Evolutionary conservation across 2,113 vertebrate genomes (phyloP), one percentile per base, ranked within the genome.

Genomic region (Aspiorhynchus laticeps): DNA sequence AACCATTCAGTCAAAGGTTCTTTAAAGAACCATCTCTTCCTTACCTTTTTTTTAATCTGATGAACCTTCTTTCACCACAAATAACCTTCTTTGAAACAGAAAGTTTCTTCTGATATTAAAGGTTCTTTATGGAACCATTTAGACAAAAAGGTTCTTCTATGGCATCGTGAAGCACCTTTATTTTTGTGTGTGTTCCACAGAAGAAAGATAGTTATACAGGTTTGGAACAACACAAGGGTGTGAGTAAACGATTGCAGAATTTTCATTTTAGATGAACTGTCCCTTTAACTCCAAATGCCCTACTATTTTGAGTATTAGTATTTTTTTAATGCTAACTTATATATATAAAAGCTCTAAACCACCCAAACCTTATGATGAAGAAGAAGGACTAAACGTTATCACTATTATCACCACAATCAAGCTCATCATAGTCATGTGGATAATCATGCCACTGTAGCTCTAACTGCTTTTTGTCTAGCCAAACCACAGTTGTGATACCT

Each of bases 361-460:
- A 46, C n/a, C 24, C 19, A 51, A 51, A 28, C 7, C 26, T 43
- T 5, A 78, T 53, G 9, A 33, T 53, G 7, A 53, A 31, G 46
- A 10, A 4, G 75, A 51, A 53, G 8, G 48, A 28, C 48, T 21
- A 53, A 78, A 56, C 1, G 17, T 78, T 21, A 78, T 78, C 76
- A 33, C 15, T 56, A 33, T 78, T 53, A 78, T 53, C 76, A 78
- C 11, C 76, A 78, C 17, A 33, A 51, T 78, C 24, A 53, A 78
- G 48, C 28, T 33, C 46, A 41, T 78, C 76, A 78, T 53, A 56
- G 76, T 56, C 48, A 78, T 53, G 76, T 78, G 76, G 28, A 78
- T 53, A 21, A 78, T 78, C 76, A 78, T 78, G 76, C 76, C 51
- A 53, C 76, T 53, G 26, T 33, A 78, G 17, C 17, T 53, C 46